Evolutionary conservation across 92 coral and sea anemone species (phyloP).

Genomic region (Zoanthus sansibaricus): DNA sequence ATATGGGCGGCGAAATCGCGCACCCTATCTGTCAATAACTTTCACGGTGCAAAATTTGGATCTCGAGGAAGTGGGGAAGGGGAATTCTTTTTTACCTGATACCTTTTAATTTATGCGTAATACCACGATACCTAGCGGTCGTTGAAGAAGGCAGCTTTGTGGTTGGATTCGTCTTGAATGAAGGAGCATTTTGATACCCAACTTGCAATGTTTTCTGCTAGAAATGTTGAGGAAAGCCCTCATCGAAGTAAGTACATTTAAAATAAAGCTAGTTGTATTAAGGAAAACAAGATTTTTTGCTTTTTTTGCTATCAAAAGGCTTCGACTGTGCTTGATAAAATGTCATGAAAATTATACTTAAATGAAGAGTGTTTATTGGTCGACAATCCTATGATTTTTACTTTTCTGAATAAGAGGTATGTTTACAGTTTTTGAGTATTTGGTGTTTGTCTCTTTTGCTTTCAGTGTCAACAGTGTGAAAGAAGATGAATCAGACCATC

Average conservation of each 20-base stretch:
- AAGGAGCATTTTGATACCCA: not conserved
- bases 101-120: conserved; percentile 38
- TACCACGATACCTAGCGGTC: conserved; percentile 51
- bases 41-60: not conserved
- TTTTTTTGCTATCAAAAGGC: not conserved
- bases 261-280: not conserved
- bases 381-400: not conserved
- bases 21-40: not conserved
- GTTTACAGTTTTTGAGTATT: not conserved
- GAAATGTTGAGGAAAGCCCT: not conserved
- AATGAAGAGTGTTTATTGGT: not conserved
- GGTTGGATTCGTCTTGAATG: not conserved
- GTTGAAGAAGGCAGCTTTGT: conserved; percentile 9
- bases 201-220: not conserved
- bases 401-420: not conserved
- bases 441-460: conserved; percentile 1
- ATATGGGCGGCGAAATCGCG: not conserved
- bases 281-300: conserved; percentile 4
- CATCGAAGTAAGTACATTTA: not conserved
- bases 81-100: not conserved
- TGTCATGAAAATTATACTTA: not conserved
- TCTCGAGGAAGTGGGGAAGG: not conserved
- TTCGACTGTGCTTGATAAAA: not conserved
- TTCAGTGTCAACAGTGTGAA: not conserved
- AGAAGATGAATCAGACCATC: conserved; percentile 23